Base-by-base conservation (phyloP, 2,113 vertebrate genomes). In the Indri indri region DNA sequence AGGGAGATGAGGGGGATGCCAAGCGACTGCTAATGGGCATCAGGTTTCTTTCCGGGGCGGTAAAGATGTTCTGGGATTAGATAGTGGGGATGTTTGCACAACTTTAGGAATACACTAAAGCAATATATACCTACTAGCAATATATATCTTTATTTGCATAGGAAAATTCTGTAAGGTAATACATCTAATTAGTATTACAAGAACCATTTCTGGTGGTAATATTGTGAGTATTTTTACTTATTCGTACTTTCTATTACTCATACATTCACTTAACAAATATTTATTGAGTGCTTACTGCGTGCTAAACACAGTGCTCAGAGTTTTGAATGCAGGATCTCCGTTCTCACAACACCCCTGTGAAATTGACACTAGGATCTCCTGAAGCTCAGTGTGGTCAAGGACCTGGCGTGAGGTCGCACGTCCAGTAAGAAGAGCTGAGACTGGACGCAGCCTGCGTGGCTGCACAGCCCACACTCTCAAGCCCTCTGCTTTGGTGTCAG, bases 1-100 rank as follows among this genome's bases (percentile, higher is more conserved):
- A 3, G 5, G 17, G 0, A 17, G 3, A 10, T 1, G 6, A 23
- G 6, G 3, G n/a, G 23, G 25, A 42, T n/a, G 14, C 42, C 42
- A 17, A 66, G 25, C 20, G 14, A 37, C 18, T 73, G 25, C 13
- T 50, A 54, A 42, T 25, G 37, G 42, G 6, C 8, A 9, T 34
- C 20, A 47, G 1, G 22, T 22, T 74, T 47, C 25, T 25, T 40
- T 59, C 22, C 3, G 11, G 14, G 32, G 5, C n/a, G 18, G 50
- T 22, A 18, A n/a, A n/a, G 74, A 27, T 52, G 3, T 52, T 14
- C 81, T 76, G 27, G 13, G 63, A 34, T 59, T 74, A 84, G 40
- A 88, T 17, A 0, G n/a, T n/a, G 22, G 34, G 54, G 37, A 23
- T 30, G 30, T 16, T 10, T 50, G 71, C 9, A 68, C 42, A 65